Percentiles rank a stretch among this genome's conserved stretches.
phyloP scores from a whole-genome alignment of 1,140 invertebrate species.

The Probaryconus sp. region DNA sequence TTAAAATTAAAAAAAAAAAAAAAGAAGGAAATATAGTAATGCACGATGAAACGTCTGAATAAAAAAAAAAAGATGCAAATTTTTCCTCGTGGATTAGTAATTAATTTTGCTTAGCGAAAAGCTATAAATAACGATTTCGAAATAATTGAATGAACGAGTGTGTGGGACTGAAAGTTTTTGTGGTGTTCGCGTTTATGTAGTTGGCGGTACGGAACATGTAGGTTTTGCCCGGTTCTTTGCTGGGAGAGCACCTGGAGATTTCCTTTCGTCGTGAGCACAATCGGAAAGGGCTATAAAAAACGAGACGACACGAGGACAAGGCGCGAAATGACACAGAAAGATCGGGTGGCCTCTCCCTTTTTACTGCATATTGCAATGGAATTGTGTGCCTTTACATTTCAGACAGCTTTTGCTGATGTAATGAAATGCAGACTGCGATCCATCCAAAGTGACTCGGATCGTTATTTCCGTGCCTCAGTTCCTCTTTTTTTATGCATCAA shows the following conservation, averaged over 20 bases:
- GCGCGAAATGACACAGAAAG: constrained; percentile 62
- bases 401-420: constrained; percentile 51
- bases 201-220: constrained; percentile 6
- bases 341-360: constrained; percentile 54
- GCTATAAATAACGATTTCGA: constrained; percentile 35
- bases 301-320: constrained; percentile 55
- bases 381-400: constrained; percentile 49
- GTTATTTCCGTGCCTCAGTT: constrained; percentile 34
- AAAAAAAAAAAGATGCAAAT: no score
- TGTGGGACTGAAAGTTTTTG: constrained; percentile 32
- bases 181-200: not conserved
- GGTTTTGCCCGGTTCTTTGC: constrained; percentile 44
- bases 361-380: constrained; percentile 57
- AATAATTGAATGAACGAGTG: constrained; percentile 19
- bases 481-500: constrained; percentile 14
- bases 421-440: constrained; percentile 54
- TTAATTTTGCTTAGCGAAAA: no score
- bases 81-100: no score
- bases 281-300: constrained; percentile 58
- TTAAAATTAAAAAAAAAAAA: no score
- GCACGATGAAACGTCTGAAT: no score
- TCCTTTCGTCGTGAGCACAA: constrained; percentile 62
- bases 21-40: no score
- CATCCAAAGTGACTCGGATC: constrained; percentile 48
- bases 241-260: constrained; percentile 58